Conservation (phyloP, 2,888 invertebrate species). For the Cryptus viduatorius region DNA sequence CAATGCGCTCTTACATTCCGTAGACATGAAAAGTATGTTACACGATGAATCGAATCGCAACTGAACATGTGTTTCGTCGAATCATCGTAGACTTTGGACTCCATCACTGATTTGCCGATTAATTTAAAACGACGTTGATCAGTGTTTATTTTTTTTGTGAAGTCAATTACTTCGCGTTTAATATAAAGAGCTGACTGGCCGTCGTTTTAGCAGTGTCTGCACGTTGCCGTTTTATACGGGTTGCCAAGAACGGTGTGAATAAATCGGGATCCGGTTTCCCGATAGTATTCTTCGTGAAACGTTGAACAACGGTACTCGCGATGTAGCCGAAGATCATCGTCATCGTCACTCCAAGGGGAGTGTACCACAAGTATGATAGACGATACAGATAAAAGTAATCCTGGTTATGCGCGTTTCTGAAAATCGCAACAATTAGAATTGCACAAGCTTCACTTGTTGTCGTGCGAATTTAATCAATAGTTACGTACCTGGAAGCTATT, state of each 20-base stretch:
- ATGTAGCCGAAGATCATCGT: too few relatives aligned
- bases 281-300: too few relatives aligned
- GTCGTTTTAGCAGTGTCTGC: conserved; percentile 47
- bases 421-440: background rate
- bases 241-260: conserved; percentile 86
- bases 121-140: background rate
- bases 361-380: background rate
- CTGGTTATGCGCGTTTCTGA: background rate
- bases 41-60: conserved; percentile 20
- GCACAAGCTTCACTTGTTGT: too few relatives aligned
- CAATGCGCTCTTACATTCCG: conserved; percentile 37
- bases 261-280: too few relatives aligned
- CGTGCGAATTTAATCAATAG: too few relatives aligned
- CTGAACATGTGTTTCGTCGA: conserved; percentile 6
- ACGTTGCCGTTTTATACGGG: conserved; percentile 81
- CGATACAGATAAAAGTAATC: background rate
- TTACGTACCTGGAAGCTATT: too few relatives aligned
- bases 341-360: background rate
- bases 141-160: background rate
- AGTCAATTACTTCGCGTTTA: background rate
- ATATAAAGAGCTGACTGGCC: background rate
- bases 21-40: conserved; percentile 21
- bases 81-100: background rate
- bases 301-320: too few relatives aligned
- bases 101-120: background rate